Evolutionary conservation across 2,888 invertebrate genomes (phyloP).

Genomic region (Calephelis perditalis): DNA sequence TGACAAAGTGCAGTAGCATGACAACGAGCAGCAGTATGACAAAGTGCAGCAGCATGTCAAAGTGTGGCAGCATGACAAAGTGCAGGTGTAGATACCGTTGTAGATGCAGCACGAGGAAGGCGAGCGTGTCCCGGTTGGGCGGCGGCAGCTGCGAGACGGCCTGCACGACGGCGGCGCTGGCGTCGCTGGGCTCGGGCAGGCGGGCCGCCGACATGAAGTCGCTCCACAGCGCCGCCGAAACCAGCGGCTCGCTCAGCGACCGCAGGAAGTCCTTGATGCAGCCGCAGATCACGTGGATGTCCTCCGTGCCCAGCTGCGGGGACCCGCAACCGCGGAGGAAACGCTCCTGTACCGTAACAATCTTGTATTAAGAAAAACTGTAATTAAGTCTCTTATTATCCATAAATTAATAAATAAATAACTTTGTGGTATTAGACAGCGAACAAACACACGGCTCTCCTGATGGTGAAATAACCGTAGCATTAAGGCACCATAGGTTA

Average conservation of each 20-base stretch:
- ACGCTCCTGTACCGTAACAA: conserved; percentile 77
- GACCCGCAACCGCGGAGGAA: conserved; percentile 91
- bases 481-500: too few relatives aligned
- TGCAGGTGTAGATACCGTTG: conserved; percentile 77
- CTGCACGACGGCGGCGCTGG: conserved; percentile 82
- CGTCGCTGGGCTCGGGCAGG: conserved; percentile 75
- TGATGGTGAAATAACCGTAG: too few relatives aligned
- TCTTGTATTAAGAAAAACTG: too few relatives aligned
- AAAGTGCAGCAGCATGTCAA: too few relatives aligned
- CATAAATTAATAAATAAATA: too few relatives aligned
- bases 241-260: conserved; percentile 91
- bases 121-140: conserved; percentile 96
- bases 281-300: conserved; percentile 94
- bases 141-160: conserved; percentile 91
- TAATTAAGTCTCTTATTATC: too few relatives aligned
- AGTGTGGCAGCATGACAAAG: too few relatives aligned
- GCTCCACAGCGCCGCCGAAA: conserved; percentile 88
- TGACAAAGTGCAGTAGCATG: too few relatives aligned
- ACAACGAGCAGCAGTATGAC: too few relatives aligned
- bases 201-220: conserved; percentile 87
- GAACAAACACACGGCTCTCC: too few relatives aligned
- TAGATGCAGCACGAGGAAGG: conserved; percentile 93
- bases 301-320: conserved; percentile 85
- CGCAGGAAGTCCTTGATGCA: conserved; percentile 96
- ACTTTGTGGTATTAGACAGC: too few relatives aligned